Conservation (phyloP, 2,113 vertebrate genomes). For the Muscicapa adusta region DNA sequence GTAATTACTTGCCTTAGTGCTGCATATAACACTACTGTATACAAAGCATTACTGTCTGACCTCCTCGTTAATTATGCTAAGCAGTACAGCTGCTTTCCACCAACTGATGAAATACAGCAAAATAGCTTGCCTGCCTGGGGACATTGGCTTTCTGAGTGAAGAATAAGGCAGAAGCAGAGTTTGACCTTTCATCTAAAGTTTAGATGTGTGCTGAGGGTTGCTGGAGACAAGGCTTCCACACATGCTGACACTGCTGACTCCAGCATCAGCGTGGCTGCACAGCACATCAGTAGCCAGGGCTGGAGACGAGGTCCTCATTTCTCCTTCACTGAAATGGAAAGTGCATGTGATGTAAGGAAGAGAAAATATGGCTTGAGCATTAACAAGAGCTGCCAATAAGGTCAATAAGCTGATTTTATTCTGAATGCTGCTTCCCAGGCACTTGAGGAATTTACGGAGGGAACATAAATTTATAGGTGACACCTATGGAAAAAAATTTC, state of each 20-base stretch:
- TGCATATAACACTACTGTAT: background rate
- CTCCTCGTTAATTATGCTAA: conserved; percentile 50
- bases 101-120: conserved; percentile 15
- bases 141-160: background rate
- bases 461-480: background rate
- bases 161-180: background rate
- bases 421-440: background rate
- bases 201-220: background rate
- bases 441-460: fast-evolving
- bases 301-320: background rate
- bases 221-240: background rate
- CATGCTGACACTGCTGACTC: background rate
- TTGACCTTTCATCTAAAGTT: conserved; percentile 30
- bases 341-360: background rate
- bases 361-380: fast-evolving
- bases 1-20: background rate
- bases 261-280: fast-evolving
- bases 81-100: conserved; percentile 43
- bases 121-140: background rate
- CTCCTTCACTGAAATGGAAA: background rate
- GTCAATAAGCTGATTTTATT: background rate
- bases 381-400: background rate
- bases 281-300: background rate
- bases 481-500: background rate
- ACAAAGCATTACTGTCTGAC: conserved; percentile 45